Evolutionary conservation across 2,797 vertebrate genomes (phyloP).

Genomic region (Chiroxiphia lanceolata): DNA sequence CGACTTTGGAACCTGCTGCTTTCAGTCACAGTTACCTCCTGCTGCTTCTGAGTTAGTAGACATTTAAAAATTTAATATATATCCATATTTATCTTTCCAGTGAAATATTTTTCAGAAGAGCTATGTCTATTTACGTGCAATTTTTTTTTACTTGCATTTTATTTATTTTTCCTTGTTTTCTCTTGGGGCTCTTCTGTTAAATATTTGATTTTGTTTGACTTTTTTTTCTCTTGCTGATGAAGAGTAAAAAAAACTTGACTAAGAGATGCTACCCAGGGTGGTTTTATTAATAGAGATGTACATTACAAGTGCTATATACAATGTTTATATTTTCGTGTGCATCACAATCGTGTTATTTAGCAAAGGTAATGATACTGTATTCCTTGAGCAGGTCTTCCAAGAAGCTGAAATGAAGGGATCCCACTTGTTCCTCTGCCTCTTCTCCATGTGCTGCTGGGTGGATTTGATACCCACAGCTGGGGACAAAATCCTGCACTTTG

Average conservation of each 20-base stretch:
- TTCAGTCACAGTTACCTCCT: background rate
- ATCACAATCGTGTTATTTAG: background rate
- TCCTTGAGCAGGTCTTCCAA: background rate
- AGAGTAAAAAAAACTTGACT: background rate
- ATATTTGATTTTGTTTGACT: background rate
- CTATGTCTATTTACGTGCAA: background rate
- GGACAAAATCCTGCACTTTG: constrained; percentile 21
- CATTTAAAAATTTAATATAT: background rate
- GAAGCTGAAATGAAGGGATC: constrained; percentile 51
- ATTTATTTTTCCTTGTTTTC: background rate
- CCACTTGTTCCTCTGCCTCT: constrained; percentile 12
- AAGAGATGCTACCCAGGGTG: background rate
- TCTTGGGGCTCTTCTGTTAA: background rate
- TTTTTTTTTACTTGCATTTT: background rate
- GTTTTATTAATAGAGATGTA: fast-evolving
- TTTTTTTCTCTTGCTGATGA: background rate
- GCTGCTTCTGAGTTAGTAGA: background rate
- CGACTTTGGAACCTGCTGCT: background rate
- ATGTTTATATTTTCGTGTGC: background rate
- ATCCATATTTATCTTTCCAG: background rate
- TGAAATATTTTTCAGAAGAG: background rate
- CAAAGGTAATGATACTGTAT: fast-evolving
- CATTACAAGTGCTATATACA: background rate
- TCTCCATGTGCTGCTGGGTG: background rate
- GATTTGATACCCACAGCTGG: background rate